These are phyloP conservation scores for Brachymystax lenok DNA, from an alignment of 2,797 vertebrate genomes.

Conservation along the genomic window DNA sequence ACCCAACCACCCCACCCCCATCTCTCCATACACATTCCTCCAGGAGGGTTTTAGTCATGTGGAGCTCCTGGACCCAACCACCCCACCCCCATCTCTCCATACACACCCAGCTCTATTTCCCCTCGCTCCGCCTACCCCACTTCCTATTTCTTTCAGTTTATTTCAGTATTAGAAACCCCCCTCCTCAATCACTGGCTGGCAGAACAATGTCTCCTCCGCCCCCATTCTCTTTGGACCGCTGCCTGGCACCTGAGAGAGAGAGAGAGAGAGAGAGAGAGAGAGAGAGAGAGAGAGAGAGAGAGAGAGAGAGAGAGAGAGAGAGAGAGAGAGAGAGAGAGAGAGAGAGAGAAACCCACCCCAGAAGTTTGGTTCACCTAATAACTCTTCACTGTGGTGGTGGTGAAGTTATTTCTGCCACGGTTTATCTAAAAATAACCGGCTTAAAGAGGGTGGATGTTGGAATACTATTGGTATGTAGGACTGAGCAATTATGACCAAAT, in stretches of 20 bases:
- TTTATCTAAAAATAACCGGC: slow-evolving; percentile 62
- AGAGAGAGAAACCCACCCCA: slow-evolving; percentile 26
- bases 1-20: slow-evolving; percentile 19
- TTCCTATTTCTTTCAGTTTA: slow-evolving; percentile 71
- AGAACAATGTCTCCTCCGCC: slow-evolving; percentile 43
- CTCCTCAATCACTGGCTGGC: slow-evolving; percentile 22
- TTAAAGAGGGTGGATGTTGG: slow-evolving; percentile 38
- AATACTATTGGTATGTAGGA: slow-evolving; percentile 24
- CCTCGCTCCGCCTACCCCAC: slow-evolving; percentile 38
- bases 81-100: slow-evolving; percentile 1
- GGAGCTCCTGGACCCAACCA: slow-evolving; percentile 37
- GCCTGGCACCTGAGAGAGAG: slow-evolving; percentile 64
- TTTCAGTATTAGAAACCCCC: slow-evolving; percentile 56
- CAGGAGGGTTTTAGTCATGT: slow-evolving; percentile 58
- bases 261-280: slow-evolving; percentile 35
- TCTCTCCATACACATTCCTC: slow-evolving; percentile 45
- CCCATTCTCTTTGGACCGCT: slow-evolving; percentile 55
- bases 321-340: slow-evolving; percentile 30
- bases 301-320: slow-evolving; percentile 31
- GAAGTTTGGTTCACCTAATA: slow-evolving; percentile 60
- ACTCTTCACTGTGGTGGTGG: slow-evolving; percentile 49
- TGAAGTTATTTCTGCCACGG: slow-evolving; percentile 65
- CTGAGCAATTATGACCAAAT: slow-evolving; percentile 12
- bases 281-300: slow-evolving; percentile 34
- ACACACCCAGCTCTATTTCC: slow-evolving; percentile 19